Base-by-base conservation (phyloP, 2,113 vertebrate species). In the Lichenostomus cassidix region DNA sequence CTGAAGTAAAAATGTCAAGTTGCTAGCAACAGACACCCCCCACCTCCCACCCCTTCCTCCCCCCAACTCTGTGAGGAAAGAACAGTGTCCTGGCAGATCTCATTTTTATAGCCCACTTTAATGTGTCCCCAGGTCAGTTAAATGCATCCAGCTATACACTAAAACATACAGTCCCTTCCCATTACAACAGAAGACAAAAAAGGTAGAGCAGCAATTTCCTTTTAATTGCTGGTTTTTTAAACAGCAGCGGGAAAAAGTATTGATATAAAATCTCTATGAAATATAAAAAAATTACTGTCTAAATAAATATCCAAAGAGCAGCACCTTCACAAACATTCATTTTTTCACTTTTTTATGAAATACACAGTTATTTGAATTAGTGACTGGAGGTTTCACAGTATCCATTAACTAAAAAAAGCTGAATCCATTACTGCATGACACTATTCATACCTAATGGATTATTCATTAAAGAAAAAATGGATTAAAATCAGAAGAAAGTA, bases 1-100 rank as follows among this genome's bases (percentile, higher is more conserved):
- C 76, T 95, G 46, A 94, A 81, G 82, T 63, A 68, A 68, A 59
- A 31, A 80, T 80, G 59, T 70, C 94, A 94, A 84, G 56, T 80
- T 79, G 44, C 39, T 60, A 49, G 33, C 87, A 75, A 47, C 11
- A 65, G 69, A 64, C 20, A 11, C 5, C 5, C 35, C n/a, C n/a
- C 19, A 11, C 5, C 6, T 33, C n/a, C n/a, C 19, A 9, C 2
- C 4, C 8, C 19, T 2, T 8, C n/a, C 39, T 35, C 16, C 46
- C 44, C 33, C 14, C 29, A 92, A 20, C 7, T n/a, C 35, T 62
- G 11, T 42, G 56, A 86, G 24, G 58, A 74, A 62, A 44, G 46
- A 73, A 33, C 16, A 56, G 28, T 31, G 25, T 64, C 82, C 63
- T 71, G 58, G 64, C 50, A 76, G 53, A n/a, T 12, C 35, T 42